These are phyloP conservation scores for Listrodromus nycthemerus DNA, from an alignment of 2,888 invertebrate genomes.

Conservation along the genomic window DNA sequence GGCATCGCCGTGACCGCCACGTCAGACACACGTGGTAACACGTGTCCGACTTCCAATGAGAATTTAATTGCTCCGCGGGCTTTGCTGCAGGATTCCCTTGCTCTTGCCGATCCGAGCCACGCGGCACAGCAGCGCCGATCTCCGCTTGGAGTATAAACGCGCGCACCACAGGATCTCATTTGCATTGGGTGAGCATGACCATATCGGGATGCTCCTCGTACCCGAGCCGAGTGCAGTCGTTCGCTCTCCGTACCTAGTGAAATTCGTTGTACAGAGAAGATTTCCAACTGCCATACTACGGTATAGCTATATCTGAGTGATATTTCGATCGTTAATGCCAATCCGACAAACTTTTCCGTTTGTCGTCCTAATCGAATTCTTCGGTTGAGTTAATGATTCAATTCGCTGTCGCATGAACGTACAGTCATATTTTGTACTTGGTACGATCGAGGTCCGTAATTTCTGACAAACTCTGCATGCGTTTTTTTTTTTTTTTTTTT, in stretches of 20 bases:
- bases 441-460: too few relatives aligned
- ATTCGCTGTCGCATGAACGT: neutral
- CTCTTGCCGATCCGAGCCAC: slow-evolving; percentile 40
- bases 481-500: neutral
- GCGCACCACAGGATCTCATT: slow-evolving; percentile 72
- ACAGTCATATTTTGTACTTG: too few relatives aligned
- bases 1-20: slow-evolving; percentile 77
- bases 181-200: slow-evolving; percentile 77
- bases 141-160: slow-evolving; percentile 14
- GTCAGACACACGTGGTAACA: slow-evolving; percentile 80
- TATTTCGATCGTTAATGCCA: slow-evolving; percentile 59
- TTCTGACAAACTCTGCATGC: too few relatives aligned
- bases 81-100: slow-evolving; percentile 62
- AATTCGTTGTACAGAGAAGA: slow-evolving; percentile 36
- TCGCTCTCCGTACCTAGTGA: slow-evolving; percentile 8
- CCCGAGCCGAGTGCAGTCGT: slow-evolving; percentile 36
- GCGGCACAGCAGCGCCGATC: slow-evolving; percentile 44
- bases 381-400: neutral
- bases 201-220: slow-evolving; percentile 75
- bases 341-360: slow-evolving; percentile 40
- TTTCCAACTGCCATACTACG: slow-evolving; percentile 44
- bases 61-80: slow-evolving; percentile 78
- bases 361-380: slow-evolving; percentile 36
- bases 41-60: slow-evolving; percentile 80
- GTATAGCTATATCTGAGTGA: slow-evolving; percentile 38